These are phyloP conservation scores for Coronaproctus castanopsis DNA, from an alignment of 2,888 invertebrate genomes.

Conservation along the genomic window DNA sequence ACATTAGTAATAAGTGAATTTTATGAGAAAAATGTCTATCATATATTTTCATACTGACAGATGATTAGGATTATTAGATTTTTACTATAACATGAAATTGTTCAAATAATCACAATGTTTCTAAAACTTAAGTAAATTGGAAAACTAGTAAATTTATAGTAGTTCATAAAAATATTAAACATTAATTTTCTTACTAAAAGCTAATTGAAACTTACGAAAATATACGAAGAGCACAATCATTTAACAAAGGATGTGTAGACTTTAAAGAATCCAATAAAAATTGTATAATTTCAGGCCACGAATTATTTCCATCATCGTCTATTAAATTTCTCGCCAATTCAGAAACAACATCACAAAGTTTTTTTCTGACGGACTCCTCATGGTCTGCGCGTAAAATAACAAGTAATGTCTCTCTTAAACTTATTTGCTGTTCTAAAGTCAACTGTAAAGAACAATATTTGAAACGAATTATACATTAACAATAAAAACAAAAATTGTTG, in stretches of 20 bases:
- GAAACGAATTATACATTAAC: background rate
- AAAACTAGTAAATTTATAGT: too few relatives aligned
- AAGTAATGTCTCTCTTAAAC: conserved; percentile 70
- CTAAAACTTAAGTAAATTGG: too few relatives aligned
- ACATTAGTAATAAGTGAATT: too few relatives aligned
- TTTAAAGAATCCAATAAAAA: conserved; percentile 89
- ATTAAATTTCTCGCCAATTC: conserved; percentile 86
- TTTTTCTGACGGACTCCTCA: conserved; percentile 54
- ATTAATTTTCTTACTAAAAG: too few relatives aligned
- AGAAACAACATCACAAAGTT: conserved; percentile 85
- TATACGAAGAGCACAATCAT: conserved; percentile 84
- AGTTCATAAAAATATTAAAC: too few relatives aligned
- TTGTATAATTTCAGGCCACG: conserved; percentile 81
- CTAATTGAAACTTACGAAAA: conserved; percentile 47
- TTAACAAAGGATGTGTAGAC: conserved; percentile 57
- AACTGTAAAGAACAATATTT: conserved; percentile 29
- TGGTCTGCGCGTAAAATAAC: conserved; percentile 67
- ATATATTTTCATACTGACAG: too few relatives aligned
- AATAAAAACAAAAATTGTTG: conserved; percentile 1
- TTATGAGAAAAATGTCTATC: too few relatives aligned
- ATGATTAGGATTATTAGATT: too few relatives aligned
- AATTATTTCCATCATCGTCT: conserved; percentile 87
- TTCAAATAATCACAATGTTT: too few relatives aligned
- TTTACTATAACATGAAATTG: too few relatives aligned
- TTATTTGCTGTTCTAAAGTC: conserved; percentile 57